Percentiles rank a stretch among this genome's conserved stretches.
phyloP scores from a whole-genome alignment of 2,888 invertebrate species.

The Volucella bombylans region DNA sequence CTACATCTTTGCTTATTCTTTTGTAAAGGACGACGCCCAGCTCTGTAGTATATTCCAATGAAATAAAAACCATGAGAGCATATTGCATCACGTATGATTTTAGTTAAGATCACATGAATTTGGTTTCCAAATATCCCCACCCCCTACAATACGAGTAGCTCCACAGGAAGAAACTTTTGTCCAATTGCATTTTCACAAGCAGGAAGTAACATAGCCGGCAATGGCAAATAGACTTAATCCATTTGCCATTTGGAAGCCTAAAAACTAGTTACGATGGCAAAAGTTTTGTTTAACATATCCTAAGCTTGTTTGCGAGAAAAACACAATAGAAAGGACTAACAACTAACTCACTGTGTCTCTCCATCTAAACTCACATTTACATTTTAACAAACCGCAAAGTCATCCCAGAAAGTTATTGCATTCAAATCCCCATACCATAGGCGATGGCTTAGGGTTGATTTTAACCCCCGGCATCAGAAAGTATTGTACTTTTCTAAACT shows the following conservation, averaged over 20 bases:
- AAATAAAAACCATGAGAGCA: no score
- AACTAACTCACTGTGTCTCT: constrained; percentile 7
- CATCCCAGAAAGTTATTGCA: constrained; percentile 63
- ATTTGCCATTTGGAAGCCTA: constrained; percentile 15
- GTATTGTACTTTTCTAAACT: no score
- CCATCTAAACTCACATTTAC: constrained; percentile 56
- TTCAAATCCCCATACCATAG: constrained; percentile 10
- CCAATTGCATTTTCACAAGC: not conserved
- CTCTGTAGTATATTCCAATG: no score
- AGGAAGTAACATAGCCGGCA: constrained; percentile 3
- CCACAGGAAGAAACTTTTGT: no score
- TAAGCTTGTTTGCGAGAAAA: constrained; percentile 42
- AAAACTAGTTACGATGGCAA: constrained; percentile 13
- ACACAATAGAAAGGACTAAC: constrained; percentile 42
- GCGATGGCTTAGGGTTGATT: not conserved
- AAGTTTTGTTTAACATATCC: constrained; percentile 20
- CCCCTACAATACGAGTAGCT: no score
- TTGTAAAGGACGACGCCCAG: no score
- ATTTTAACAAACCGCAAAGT: constrained; percentile 69
- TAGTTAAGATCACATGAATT: no score
- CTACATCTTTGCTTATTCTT: no score
- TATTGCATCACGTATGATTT: no score
- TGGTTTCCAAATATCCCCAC: no score
- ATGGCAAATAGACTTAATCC: constrained; percentile 2
- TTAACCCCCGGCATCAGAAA: no score